Evolutionary conservation across 2,888 invertebrate genomes (phyloP).

Genomic region (Leptinotarsa haldemani): DNA sequence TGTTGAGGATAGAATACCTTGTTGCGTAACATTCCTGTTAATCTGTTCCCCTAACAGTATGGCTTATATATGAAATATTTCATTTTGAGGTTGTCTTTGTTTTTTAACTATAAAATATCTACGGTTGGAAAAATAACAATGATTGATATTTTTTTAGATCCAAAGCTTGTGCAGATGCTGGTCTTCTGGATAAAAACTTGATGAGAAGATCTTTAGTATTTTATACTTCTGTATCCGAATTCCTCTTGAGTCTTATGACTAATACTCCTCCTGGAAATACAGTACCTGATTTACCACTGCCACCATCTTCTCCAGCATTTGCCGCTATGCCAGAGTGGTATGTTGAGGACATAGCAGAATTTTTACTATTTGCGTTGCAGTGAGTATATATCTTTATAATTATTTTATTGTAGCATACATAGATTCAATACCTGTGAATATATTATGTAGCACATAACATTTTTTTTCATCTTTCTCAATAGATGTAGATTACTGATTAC

Average conservation of each 20-base stretch:
- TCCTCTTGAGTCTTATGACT: conserved; percentile 77
- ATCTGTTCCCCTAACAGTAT: too few relatives aligned
- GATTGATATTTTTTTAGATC: conserved; percentile 70
- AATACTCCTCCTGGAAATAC: conserved; percentile 67
- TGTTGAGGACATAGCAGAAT: conserved; percentile 97
- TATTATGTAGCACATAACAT: too few relatives aligned
- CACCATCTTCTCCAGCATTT: conserved; percentile 79
- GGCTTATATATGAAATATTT: too few relatives aligned
- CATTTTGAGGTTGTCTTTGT: too few relatives aligned
- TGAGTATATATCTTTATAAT: conserved; percentile 69
- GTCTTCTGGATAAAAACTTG: conserved; percentile 85
- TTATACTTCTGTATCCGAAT: conserved; percentile 87
- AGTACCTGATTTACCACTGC: conserved; percentile 69
- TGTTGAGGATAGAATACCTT: too few relatives aligned
- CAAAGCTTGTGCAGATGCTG: conserved; percentile 92
- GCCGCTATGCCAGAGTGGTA: conserved; percentile 96
- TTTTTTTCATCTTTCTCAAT: too few relatives aligned
- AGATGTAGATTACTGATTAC: too few relatives aligned
- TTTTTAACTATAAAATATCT: neutral
- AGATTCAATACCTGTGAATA: too few relatives aligned
- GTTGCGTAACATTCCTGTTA: too few relatives aligned
- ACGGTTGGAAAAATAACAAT: neutral
- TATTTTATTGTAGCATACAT: neutral
- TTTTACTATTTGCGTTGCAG: conserved; percentile 92
- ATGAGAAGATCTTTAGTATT: conserved; percentile 87